Percentiles rank a stretch among this genome's conserved stretches.
Conservation (phyloP, 2,888 invertebrate species). For the Drosophila yooni region DNA sequence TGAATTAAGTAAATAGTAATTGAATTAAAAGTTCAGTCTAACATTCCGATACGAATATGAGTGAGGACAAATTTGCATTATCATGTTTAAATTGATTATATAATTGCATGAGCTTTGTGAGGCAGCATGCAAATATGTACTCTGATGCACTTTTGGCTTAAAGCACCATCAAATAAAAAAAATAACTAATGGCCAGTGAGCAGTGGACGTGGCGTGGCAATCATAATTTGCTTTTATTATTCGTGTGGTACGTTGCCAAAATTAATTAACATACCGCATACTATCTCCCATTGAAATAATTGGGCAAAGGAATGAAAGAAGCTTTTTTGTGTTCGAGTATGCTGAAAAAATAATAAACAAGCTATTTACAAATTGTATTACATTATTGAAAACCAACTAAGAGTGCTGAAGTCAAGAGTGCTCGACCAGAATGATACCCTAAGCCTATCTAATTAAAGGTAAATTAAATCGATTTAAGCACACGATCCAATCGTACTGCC, state of each 20-base stretch:
- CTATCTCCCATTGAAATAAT: not conserved
- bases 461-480: not conserved
- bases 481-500: not conserved
- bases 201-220: not conserved
- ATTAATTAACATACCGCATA: not conserved
- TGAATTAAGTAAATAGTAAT: not conserved
- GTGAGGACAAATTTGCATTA: not conserved
- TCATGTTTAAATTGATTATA: conserved; percentile 5
- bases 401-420: not conserved
- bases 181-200: not conserved
- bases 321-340: not conserved
- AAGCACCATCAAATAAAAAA: not conserved
- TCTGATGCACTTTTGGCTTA: not conserved
- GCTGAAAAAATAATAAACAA: not conserved
- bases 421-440: not conserved
- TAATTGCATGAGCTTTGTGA: conserved; percentile 1
- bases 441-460: not conserved
- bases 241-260: not conserved
- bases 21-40: conserved; percentile 1
- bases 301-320: not conserved
- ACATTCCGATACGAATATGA: not conserved
- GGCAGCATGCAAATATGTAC: not conserved
- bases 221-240: not conserved
- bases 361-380: not conserved
- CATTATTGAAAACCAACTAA: not conserved